Evolutionary conservation across 2,113 vertebrate genomes (phyloP), one percentile per base, ranked within the genome.

Genomic region (Colistium nudipinnis): DNA sequence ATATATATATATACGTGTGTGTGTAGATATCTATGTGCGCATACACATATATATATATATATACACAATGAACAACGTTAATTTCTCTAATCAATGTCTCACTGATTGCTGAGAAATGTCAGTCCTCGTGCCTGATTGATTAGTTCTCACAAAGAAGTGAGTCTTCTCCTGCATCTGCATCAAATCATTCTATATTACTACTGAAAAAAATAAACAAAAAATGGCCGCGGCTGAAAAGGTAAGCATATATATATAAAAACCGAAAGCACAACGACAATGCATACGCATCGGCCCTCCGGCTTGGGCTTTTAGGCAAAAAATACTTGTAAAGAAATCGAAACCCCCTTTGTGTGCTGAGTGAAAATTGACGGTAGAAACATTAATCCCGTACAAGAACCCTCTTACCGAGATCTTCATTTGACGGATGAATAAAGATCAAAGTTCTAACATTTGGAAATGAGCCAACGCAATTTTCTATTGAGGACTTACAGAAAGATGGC

Each of bases 321-420:
- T 11, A 25, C 25, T 17, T 51, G 16, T n/a, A 27, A 30, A 7
- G 25, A 51, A 31, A 52, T 1, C 33, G 3, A 53, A 11, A n/a
- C n/a, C n/a, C 28, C 28, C 20, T 13, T 9, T 33, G 17, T 11
- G 28, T 31, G 49, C 4, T 6, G 14, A 52, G 49, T 19, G 13
- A 4, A 33, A 17, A 53, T 9, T 14, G 48, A 51, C 14, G 7
- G 28, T 13, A 49, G 4, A 3, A 3, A 7, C 24, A 6, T 49
- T 28, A 49, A 51, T 51, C 25, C 17, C 48, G 25, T 49, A 49
- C 24, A 27, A 6, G 13, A 49, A 14, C 14, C 13, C 47, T 16
- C 47, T 51, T 51, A 51, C 48, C 48, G 28, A 51, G 25, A 51
- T 27, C 25, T 51, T 51, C 14, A 51, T 28, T 14, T 51, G 12